Conservation (phyloP, 2,888 invertebrate species). For the Lasioglossum leucozonium region DNA sequence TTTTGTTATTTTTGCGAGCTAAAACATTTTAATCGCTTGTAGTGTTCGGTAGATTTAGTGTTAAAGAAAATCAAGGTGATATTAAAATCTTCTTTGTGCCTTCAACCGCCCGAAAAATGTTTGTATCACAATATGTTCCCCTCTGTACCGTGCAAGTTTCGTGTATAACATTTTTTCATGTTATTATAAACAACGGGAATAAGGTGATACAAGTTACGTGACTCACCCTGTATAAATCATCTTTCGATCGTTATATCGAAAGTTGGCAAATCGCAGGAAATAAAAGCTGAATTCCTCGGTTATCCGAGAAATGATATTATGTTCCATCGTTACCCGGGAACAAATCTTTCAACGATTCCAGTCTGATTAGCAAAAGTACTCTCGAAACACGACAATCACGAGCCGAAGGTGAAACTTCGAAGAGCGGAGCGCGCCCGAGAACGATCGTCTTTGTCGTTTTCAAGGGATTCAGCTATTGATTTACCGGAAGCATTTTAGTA, state of each 20-base stretch:
- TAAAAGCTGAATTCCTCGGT: neutral
- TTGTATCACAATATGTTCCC: too few relatives aligned
- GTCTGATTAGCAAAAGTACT: neutral
- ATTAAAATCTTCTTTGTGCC: too few relatives aligned
- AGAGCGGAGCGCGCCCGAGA: neutral
- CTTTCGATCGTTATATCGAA: neutral
- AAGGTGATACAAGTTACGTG: too few relatives aligned
- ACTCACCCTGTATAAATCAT: too few relatives aligned
- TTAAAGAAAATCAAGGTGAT: too few relatives aligned
- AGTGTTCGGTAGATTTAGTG: too few relatives aligned
- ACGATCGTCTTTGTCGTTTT: neutral
- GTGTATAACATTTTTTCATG: too few relatives aligned
- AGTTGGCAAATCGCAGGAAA: neutral
- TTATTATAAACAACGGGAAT: too few relatives aligned
- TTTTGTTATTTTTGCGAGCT: too few relatives aligned
- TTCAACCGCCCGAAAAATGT: too few relatives aligned
- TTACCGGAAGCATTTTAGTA: slow-evolving; percentile 29
- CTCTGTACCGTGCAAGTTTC: too few relatives aligned
- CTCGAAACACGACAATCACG: neutral
- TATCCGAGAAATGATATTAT: neutral
- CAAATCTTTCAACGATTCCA: neutral
- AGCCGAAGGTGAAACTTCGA: neutral
- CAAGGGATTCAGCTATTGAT: slow-evolving; percentile 29
- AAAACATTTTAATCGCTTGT: too few relatives aligned
- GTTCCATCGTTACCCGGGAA: neutral